Conservation (phyloP, 2,888 invertebrate species). For the Eulithis prunata region DNA sequence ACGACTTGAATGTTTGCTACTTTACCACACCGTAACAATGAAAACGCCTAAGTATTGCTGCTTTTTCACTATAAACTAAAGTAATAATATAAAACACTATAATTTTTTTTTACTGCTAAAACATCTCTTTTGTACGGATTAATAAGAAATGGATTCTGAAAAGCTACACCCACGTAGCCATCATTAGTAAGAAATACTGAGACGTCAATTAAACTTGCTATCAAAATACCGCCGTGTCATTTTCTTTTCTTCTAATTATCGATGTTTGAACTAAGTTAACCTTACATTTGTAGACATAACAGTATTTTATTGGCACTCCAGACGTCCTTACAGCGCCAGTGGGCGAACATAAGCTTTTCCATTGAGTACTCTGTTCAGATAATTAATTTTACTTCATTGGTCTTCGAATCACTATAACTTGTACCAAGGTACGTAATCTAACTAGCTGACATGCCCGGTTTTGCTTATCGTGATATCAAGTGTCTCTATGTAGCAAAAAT, state of each 20-base stretch:
- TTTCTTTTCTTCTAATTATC: conserved; percentile 1
- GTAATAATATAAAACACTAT: too few species aligned
- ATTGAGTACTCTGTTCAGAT: conserved; percentile 13
- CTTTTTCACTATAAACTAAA: too few species aligned
- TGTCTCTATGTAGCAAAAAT: background rate
- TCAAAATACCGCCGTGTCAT: background rate
- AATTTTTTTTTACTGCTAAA: too few species aligned
- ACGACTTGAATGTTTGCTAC: too few species aligned
- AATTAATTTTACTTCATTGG: conserved; percentile 20
- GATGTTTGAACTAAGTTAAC: conserved; percentile 22
- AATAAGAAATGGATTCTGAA: too few species aligned
- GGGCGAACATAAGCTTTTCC: conserved; percentile 12
- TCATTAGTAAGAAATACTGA: background rate
- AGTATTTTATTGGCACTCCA: conserved; percentile 10
- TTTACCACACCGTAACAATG: too few species aligned
- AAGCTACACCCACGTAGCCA: background rate
- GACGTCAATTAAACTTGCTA: background rate
- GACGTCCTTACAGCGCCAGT: conserved; percentile 17
- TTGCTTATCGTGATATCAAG: background rate
- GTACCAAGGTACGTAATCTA: background rate
- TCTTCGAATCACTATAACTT: background rate
- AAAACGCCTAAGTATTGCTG: too few species aligned
- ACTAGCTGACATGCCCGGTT: background rate
- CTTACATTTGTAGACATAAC: conserved; percentile 21
- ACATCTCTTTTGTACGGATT: too few species aligned